Evolutionary conservation across 1,140 invertebrate species (phyloP), one percentile per base, ranked within the genome.

Genomic region (Pteromalus puparum): DNA sequence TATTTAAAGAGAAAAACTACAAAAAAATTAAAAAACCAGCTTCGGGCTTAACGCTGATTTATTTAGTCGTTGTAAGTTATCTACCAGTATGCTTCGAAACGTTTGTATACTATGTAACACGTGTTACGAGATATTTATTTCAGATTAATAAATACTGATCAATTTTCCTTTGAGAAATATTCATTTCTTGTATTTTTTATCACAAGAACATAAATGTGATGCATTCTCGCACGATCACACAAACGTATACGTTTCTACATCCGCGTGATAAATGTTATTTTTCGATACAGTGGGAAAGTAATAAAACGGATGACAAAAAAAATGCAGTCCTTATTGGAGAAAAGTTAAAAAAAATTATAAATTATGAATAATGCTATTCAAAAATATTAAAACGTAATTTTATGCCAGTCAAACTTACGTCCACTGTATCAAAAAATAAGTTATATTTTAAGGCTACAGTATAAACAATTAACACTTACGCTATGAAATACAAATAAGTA

Each of bases 401-500:
- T 18, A 48, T 48, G 15, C 15, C 3, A 48, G 13, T 48, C 13
- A 48, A 48, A 7, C 18, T 61, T n/a, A n/a, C 53, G 18, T 18
- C 53, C 1, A 61, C 6, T 61, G 53, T 6, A 61, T 61, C 18
- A 61, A 61, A 42, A 73, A 74, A 74, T 61, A 34, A 81, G 73
- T 73, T 72, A 81, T n/a, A 73, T 1, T 1, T 7, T 61, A 82
- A 67, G 65, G 21, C 24, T 65, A 7, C 18, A 79, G 13, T 15
- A 72, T 83, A 70, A 68, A 83, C 18, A 78, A 38, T 78, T 83
- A 34, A 72, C 34, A 72, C 67, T 84, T 84, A 84, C 46, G 6
- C 67, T 84, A 73, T 73, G 48, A 74, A 28, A 80, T 74, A 84
- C 30, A 73, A 73, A 80, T 80, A 80, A 78, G 67, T 84, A 84